Percentiles rank a stretch among this genome's conserved stretches.
phyloP scores from a whole-genome alignment of 2,113 vertebrate species.

The Corythornis madagascariensis region DNA sequence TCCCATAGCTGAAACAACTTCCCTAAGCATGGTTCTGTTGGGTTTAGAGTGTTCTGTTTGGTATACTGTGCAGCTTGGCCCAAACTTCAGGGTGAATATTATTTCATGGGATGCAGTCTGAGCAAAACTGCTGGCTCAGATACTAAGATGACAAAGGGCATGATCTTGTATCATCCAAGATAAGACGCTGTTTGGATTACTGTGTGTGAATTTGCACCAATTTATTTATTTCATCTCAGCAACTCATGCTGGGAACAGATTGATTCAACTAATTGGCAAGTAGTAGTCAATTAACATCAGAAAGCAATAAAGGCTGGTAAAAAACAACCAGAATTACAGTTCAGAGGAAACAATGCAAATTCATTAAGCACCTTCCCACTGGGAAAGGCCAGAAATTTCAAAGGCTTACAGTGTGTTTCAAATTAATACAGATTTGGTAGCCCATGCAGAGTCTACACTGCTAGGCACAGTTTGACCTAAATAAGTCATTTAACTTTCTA shows the following conservation, averaged over 20 bases:
- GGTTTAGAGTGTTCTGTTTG: background rate
- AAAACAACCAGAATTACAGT: background rate
- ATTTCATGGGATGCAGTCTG: rapidly evolving
- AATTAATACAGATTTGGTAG: background rate
- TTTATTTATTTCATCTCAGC: background rate
- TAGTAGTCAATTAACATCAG: background rate
- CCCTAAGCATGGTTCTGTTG: background rate
- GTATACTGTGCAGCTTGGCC: background rate
- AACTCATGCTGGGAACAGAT: background rate
- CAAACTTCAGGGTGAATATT: background rate
- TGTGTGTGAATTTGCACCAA: background rate
- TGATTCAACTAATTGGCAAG: background rate
- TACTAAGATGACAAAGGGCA: background rate
- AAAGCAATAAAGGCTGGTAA: background rate
- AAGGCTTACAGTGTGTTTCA: background rate
- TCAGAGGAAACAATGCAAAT: background rate
- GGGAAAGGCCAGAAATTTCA: background rate
- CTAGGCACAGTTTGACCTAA: background rate
- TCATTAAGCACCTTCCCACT: background rate
- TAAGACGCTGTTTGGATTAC: background rate
- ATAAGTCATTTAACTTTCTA: background rate
- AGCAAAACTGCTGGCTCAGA: background rate
- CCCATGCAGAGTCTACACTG: background rate
- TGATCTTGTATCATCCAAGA: background rate
- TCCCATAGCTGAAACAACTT: background rate